Evolutionary conservation across 2,797 vertebrate species (phyloP).

Genomic region (Columba guinea): DNA sequence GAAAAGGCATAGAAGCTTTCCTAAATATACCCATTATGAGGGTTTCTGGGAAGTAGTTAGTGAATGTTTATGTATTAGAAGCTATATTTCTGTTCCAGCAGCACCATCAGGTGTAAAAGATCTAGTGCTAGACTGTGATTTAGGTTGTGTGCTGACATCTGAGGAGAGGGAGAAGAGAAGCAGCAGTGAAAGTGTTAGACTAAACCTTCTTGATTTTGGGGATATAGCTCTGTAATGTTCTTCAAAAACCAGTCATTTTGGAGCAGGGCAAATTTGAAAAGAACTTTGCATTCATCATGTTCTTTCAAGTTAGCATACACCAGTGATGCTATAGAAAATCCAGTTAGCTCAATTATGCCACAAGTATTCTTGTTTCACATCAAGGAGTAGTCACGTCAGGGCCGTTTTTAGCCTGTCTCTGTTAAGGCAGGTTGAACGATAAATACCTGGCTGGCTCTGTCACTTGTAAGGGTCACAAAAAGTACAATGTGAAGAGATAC

Average conservation of each 20-base stretch:
- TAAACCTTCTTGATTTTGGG: background rate
- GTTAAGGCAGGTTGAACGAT: background rate
- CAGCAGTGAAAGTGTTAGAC: background rate
- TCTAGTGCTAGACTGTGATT: background rate
- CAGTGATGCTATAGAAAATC: background rate
- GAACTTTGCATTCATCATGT: background rate
- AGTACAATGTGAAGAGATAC: background rate
- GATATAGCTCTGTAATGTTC: background rate
- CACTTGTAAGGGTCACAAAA: background rate
- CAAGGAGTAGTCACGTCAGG: background rate
- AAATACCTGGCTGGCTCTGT: background rate
- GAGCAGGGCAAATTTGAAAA: background rate
- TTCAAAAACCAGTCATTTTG: background rate
- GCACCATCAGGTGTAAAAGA: background rate
- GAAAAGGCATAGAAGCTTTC: background rate
- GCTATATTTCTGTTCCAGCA: background rate
- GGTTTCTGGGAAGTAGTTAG: background rate
- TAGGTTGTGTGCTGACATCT: background rate
- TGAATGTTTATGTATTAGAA: background rate
- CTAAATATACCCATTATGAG: background rate
- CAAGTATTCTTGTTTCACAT: background rate
- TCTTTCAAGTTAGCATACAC: background rate
- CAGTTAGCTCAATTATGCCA: background rate
- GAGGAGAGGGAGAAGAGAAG: background rate
- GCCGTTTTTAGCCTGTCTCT: background rate